Evolutionary conservation across 2,888 invertebrate species (phyloP).

Genomic region (Lumbricus terrestris): DNA sequence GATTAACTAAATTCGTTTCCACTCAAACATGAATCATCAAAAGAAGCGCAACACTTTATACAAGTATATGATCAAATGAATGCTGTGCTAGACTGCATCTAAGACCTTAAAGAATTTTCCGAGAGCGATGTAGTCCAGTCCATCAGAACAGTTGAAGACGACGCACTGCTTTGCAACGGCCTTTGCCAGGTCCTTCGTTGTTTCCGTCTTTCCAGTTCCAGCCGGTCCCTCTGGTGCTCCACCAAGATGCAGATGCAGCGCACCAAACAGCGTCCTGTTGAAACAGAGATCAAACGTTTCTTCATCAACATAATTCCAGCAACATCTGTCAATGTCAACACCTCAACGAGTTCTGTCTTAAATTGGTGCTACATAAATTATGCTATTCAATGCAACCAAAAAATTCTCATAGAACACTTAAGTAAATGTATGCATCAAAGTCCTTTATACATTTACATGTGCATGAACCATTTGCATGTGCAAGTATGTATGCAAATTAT

Average conservation of each 20-base stretch:
- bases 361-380: background rate
- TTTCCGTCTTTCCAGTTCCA: constrained; percentile 62
- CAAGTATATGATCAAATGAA: background rate
- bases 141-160: constrained; percentile 63
- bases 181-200: constrained; percentile 62
- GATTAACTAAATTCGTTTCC: background rate
- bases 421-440: no score
- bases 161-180: constrained; percentile 63
- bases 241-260: constrained; percentile 60
- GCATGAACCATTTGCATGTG: no score
- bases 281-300: background rate
- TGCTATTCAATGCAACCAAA: no score
- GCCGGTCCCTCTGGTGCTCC: constrained; percentile 63
- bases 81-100: background rate
- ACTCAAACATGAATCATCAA: background rate
- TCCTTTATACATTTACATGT: no score
- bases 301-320: background rate
- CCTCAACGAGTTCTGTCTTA: background rate
- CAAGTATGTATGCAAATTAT: background rate
- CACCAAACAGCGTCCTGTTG: constrained; percentile 59
- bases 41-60: background rate
- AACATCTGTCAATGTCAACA: no score
- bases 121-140: constrained; percentile 61
- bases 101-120: constrained; percentile 62
- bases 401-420: background rate